phyloP scores from a whole-genome alignment of 1,140 invertebrate genomes.

The Trypoxylus dichotomus region DNA sequence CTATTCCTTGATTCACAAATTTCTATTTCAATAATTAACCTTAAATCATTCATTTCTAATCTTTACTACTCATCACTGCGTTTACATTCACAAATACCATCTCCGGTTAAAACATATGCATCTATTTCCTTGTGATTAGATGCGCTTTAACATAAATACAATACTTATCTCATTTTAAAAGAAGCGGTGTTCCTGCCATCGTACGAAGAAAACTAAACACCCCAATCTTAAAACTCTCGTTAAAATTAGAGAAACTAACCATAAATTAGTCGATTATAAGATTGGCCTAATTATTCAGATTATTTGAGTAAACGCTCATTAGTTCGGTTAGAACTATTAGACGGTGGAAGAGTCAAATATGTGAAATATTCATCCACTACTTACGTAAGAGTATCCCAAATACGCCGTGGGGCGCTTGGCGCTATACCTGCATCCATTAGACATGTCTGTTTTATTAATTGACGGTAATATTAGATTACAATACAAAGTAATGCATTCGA shows the following conservation, averaged over 20 bases:
- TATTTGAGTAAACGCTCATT: slow-evolving; percentile 17
- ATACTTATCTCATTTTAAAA: neutral
- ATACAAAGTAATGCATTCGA: slow-evolving; percentile 4
- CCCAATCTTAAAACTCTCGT: neutral
- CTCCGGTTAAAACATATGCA: neutral
- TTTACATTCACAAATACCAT: neutral
- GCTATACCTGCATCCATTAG: neutral
- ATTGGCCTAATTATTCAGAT: slow-evolving; percentile 15
- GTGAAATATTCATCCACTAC: neutral
- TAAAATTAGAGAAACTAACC: neutral
- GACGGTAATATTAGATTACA: slow-evolving; percentile 22
- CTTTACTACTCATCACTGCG: no score
- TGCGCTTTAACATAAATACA: neutral
- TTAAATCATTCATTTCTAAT: no score
- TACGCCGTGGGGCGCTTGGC: neutral
- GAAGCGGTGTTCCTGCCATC: neutral
- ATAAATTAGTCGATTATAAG: slow-evolving; percentile 20
- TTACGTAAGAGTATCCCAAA: neutral
- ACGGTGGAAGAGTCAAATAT: neutral
- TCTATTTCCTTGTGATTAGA: neutral
- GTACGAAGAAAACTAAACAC: neutral
- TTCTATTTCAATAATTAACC: no score
- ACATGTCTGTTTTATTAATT: slow-evolving; percentile 20
- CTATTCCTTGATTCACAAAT: no score
- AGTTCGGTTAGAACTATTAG: neutral